A percentile compares a stretch with the other conserved stretches of the same genome.
Conservation (phyloP, 2,797 vertebrate genomes). For the Telmatherina bonti region DNA sequence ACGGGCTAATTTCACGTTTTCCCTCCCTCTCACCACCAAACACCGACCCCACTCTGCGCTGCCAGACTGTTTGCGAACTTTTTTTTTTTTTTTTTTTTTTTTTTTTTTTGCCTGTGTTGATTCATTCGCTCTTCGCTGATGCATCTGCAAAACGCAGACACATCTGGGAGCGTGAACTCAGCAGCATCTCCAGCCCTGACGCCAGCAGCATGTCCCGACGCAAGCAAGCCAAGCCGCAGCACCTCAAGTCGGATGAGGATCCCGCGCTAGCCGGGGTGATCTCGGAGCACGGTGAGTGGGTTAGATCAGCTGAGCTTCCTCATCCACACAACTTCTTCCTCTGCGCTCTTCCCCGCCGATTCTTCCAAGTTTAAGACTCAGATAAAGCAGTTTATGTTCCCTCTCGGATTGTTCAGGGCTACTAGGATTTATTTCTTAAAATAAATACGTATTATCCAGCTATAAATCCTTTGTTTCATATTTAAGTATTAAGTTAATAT, state of each 20-base stretch:
- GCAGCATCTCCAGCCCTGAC: constrained; percentile 66
- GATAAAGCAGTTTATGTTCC: constrained; percentile 8
- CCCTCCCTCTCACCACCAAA: background rate
- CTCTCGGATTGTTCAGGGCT: background rate
- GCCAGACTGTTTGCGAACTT: constrained; percentile 86
- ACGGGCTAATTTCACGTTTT: constrained; percentile 83
- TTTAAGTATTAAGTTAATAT: background rate
- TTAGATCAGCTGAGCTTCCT: constrained; percentile 26
- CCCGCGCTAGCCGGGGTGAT: constrained; percentile 88
- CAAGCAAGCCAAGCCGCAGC: constrained; percentile 99
- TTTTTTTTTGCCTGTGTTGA: too few relatives aligned
- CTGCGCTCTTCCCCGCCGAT: background rate
- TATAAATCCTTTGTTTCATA: background rate
- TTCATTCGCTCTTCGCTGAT: constrained; percentile 85
- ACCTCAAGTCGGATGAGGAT: constrained; percentile 97
- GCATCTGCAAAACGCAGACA: constrained; percentile 91
- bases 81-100: too few relatives aligned
- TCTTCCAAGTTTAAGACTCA: background rate
- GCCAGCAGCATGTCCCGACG: constrained; percentile 97
- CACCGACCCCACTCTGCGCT: constrained; percentile 40
- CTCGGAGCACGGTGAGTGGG: constrained; percentile 92
- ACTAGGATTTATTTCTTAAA: background rate
- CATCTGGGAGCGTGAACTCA: constrained; percentile 84
- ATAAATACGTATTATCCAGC: background rate
- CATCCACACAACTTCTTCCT: constrained; percentile 13